Base-by-base conservation (phyloP, 53 echinoderm and acorn worm species). In the Echinometra lucunter region DNA sequence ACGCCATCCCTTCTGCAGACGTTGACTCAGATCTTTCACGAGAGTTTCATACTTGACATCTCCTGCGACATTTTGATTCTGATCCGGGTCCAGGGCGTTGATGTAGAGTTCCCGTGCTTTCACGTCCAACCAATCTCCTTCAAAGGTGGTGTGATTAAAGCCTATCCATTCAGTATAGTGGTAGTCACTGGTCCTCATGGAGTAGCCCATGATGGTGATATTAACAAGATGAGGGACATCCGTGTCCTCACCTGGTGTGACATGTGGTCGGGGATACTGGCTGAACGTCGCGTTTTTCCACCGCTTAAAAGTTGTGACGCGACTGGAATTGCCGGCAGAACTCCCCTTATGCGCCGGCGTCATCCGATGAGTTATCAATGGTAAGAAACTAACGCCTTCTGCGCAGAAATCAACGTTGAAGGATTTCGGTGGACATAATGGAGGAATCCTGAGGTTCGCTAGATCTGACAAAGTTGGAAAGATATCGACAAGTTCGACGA, bases 221-320 rank as follows among this genome's bases (percentile, higher is more conserved):
- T 94, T 98, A 25, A 66, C 93, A n/a, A 97, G 74, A 12, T 94
- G 44, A 15, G 98, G 97, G 21, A 97, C 89, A 72, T 97, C 97
- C 56, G 96, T 95, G 13, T 91, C 21, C 30, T 92, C 57, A n/a
- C 89, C 89, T 34, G 96, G 97, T 12, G 57, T 37, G 28, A 89
- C 91, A 44, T 93, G 63, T 57, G 94, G 95, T 32, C 96, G 91
- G 16, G 99, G 98, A 92, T 98, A 99, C 93, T 99, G 99, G 45
- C 96, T 97, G 49, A 99, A 98, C 19, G 97, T 98, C 27, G 96
- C 98, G 66, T 95, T 97, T 92, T 99, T 99, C 96, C 98, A 98
- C n/a, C 35, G 57, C 35, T 44, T 87, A 16, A 94, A 69, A 45
- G 74, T 88, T 28, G 35, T 42, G 45, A 45, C 47, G 66, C 66